Conservation (phyloP, 2,113 vertebrate genomes). For the Protobothrops mucrosquamatus region DNA sequence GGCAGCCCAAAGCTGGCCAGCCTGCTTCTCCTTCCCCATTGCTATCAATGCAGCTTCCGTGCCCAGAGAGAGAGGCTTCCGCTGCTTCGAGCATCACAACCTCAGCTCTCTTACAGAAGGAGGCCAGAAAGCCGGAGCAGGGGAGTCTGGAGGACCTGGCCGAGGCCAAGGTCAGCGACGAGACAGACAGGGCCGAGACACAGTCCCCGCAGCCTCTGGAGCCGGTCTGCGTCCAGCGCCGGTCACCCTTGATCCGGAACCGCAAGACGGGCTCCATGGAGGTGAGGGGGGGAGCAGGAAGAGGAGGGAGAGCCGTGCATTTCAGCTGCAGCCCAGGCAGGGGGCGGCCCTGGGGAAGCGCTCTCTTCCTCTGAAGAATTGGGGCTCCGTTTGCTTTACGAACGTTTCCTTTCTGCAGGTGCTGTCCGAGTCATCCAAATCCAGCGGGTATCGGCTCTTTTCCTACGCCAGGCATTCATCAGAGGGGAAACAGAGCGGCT, state of each 20-base stretch:
- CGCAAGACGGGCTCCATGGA: conserved; percentile 97
- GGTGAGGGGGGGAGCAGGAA: conserved; percentile 65
- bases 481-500: conserved; percentile 95
- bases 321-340: no score
- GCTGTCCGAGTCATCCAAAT: conserved; percentile 91
- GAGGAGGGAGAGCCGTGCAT: rapidly evolving
- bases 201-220: conserved; percentile 73
- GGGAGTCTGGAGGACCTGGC: conserved; percentile 87
- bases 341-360: rapidly evolving
- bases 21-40: neutral
- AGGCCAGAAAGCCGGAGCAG: conserved; percentile 83
- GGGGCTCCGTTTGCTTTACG: neutral
- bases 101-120: conserved; percentile 71
- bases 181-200: conserved; percentile 75
- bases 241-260: conserved; percentile 86
- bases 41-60: neutral
- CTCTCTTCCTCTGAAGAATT: neutral
- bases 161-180: conserved; percentile 64
- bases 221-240: conserved; percentile 76
- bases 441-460: conserved; percentile 90
- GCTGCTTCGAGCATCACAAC: neutral
- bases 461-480: conserved; percentile 89
- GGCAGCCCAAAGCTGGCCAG: neutral
- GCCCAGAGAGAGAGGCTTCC: neutral
- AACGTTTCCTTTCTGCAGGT: conserved; percentile 72